Base-by-base conservation (phyloP, 2,797 vertebrate species). In the Melanotaenia pygmaea region DNA sequence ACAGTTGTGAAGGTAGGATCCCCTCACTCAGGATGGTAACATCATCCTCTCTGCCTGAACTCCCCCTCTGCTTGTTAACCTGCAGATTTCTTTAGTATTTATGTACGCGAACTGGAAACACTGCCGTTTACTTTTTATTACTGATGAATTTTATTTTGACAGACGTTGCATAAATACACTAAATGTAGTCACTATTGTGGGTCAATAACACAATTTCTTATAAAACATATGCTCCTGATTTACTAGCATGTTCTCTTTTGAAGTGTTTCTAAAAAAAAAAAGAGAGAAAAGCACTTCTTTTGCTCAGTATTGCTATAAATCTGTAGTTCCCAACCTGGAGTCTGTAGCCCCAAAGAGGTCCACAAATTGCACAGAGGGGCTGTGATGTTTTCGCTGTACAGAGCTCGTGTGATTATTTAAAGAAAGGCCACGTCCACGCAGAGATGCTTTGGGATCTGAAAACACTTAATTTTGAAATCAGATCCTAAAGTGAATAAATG, bases 21-120 rank as follows among this genome's bases (percentile, higher is more conserved):
- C 59, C 65, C 70, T 77, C 62, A 67, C 62, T 64, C 72, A 63
- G 26, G 5, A 0, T 61, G 62, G 38, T 57, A 65, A 56, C 59
- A 79, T 79, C 20, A 47, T 57, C 59, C 59, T 63, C 16, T 37
- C 70, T 26, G 22, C 80, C 50, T 74, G 38, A 54, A 28, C 58
- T 73, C 32, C 16, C 40, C 53, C 38, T 68, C 59, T 38, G 43
- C 58, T 61, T 54, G 26, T 61, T 34, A 69, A 58, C 5, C 28
- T 20, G 3, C 28, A 22, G 38, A 50, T 70, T 22, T 60, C 56
- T 57, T 66, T 35, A 43, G 16, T 7, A 8, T 59, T 76, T 30
- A 59, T 10, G 62, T 45, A 54, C 4, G 9, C 26, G 3, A 50
- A 50, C n/a, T 6, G 22, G 16, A 43, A 43, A 43, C 16, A 43